Evolutionary conservation across 2,888 invertebrate genomes (phyloP).

Genomic region (Pseudococcus jackbeardsleyi): DNA sequence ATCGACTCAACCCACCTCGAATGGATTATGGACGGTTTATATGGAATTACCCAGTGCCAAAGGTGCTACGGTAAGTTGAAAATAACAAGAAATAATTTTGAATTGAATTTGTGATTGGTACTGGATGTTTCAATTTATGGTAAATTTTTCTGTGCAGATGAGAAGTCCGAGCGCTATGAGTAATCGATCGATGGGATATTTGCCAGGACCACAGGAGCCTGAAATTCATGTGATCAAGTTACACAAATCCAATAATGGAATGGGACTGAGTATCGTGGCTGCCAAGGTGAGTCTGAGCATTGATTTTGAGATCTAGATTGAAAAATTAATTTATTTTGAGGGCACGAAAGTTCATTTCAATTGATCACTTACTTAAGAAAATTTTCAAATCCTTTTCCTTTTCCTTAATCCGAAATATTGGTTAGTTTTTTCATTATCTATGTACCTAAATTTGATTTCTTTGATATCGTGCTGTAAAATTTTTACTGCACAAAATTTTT

Average conservation of each 20-base stretch:
- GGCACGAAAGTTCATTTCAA: too few relatives aligned
- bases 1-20: constrained; percentile 90
- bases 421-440: too few relatives aligned
- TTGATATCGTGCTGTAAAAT: too few relatives aligned
- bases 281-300: constrained; percentile 79
- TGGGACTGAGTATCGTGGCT: constrained; percentile 98
- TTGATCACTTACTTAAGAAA: too few relatives aligned
- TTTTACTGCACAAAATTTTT: too few relatives aligned
- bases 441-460: too few relatives aligned
- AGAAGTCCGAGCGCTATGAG: constrained; percentile 79
- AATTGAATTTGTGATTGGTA: too few relatives aligned
- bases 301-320: not conserved
- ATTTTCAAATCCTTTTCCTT: too few relatives aligned
- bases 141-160: constrained; percentile 70
- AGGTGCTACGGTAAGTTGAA: constrained; percentile 66
- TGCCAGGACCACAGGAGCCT: constrained; percentile 74
- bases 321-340: too few relatives aligned
- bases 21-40: constrained; percentile 96
- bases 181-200: constrained; percentile 74
- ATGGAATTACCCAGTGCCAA: constrained; percentile 69
- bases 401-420: too few relatives aligned
- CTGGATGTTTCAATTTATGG: too few relatives aligned
- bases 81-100: not conserved
- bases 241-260: constrained; percentile 94
- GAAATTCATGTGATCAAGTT: constrained; percentile 88